These are phyloP conservation scores for Prionailurus viverrinus DNA, from an alignment of 2,113 vertebrate genomes.

Conservation along the genomic window DNA sequence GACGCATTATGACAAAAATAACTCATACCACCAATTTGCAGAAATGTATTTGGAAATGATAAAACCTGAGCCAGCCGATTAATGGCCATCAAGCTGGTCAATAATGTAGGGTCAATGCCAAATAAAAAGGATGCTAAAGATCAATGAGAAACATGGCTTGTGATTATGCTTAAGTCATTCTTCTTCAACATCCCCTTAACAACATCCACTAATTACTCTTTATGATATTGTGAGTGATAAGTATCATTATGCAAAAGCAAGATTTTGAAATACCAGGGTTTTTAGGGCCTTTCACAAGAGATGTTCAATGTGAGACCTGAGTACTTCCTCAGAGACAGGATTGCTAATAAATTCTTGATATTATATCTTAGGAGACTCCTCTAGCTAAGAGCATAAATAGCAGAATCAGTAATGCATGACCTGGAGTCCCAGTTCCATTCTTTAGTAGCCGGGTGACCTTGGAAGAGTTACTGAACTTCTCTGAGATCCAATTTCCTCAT, in stretches of 20 bases:
- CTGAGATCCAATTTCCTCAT: background rate
- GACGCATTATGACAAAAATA: constrained; percentile 27
- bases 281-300: background rate
- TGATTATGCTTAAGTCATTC: constrained; percentile 67
- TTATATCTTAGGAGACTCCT: background rate
- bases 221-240: constrained; percentile 28
- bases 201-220: constrained; percentile 70
- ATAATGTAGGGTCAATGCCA: constrained; percentile 67
- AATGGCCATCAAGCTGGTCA: constrained; percentile 69
- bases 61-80: constrained; percentile 61
- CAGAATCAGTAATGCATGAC: background rate
- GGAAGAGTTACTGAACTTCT: background rate
- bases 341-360: background rate
- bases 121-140: constrained; percentile 74
- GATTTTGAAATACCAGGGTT: background rate
- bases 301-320: background rate
- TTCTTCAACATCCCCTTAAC: constrained; percentile 53
- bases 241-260: constrained; percentile 51
- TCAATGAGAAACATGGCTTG: constrained; percentile 68
- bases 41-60: constrained; percentile 62
- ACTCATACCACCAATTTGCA: constrained; percentile 6
- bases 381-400: background rate
- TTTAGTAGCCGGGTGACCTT: background rate
- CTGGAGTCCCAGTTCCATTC: background rate
- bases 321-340: background rate